Base-by-base conservation (phyloP, 2,797 vertebrate species). In the Enteromius argenteus region DNA sequence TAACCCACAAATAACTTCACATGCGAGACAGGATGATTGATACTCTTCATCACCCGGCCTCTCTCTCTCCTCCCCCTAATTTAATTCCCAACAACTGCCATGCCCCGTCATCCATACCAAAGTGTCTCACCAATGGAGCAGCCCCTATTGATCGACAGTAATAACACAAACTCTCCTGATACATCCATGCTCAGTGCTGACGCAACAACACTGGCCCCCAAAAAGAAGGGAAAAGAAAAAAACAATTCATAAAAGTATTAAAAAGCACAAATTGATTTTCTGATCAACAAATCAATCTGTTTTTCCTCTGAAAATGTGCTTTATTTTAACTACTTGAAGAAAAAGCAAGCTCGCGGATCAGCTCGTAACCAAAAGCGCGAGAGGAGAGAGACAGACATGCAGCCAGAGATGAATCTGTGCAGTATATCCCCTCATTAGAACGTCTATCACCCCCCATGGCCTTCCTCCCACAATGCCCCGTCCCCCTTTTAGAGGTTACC, bases 1-100 rank as follows among this genome's bases (percentile, higher is more conserved):
- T 90, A 94, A 89, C 93, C 93, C 92, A 90, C 94, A 94, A 95
- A 96, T 94, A 95, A 95, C 93, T 95, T 93, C 94, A 94, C 92
- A 88, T 91, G 62, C 91, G 92, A 94, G 95, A 95, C 95, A 95
- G 95, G 91, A 95, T 96, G 95, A 96, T 96, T 96, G 95, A 96
- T 96, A 95, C 94, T 95, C 92, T 94, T 95, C 95, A 96, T 96
- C 94, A 94, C 94, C 89, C 92, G 85, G 84, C 81, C 90, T 93
- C 92, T 93, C 92, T 90, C 92, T 92, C 91, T 91, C 91, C 92
- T 89, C 88, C 74, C 91, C 86, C 91, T 94, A 95, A 95, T 96
- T 94, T 94, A 94, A 96, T 96, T 95, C 94, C 93, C 93, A 95
- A 94, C 94, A 95, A 94, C 93, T 91, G 92, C 80, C 58, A 91